These are phyloP conservation scores for Epistrophella euchroma DNA, from an alignment of 2,888 invertebrate species.

Conservation along the genomic window DNA sequence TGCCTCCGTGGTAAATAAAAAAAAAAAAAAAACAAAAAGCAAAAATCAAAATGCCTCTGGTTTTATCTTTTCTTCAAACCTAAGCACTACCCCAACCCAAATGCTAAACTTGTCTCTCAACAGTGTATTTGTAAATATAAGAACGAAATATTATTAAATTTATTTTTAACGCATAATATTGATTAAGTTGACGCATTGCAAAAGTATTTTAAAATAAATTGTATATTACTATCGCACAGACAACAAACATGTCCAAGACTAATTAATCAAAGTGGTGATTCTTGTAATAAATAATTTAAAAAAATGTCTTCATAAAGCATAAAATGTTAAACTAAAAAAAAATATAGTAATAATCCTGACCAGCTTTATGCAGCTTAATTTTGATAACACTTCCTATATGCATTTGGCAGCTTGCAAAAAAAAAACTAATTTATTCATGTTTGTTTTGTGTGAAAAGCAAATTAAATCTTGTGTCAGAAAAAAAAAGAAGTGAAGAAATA, in stretches of 20 bases:
- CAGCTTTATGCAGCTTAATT: conserved; percentile 30
- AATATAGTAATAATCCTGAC: conserved; percentile 1
- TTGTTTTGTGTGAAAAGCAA: conserved; percentile 48
- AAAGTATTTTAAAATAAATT: conserved; percentile 57
- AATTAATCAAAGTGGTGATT: conserved; percentile 14
- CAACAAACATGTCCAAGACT: conserved; percentile 54
- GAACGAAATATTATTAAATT: conserved; percentile 17
- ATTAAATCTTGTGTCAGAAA: conserved; percentile 31
- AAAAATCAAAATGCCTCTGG: conserved; percentile 25
- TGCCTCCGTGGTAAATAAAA: conserved; percentile 51
- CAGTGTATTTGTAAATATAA: conserved; percentile 64
- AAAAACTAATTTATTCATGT: not conserved
- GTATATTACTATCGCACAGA: conserved; percentile 52
- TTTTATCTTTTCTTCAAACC: not conserved
- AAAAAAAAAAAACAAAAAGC: conserved; percentile 13
- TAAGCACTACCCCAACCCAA: conserved; percentile 28
- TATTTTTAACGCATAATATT: conserved; percentile 36
- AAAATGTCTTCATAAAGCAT: not conserved
- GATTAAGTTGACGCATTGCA: conserved; percentile 54
- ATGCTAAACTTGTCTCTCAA: conserved; percentile 44
- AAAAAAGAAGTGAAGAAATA: conserved; percentile 42
- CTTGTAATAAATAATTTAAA: not conserved
- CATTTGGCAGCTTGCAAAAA: conserved; percentile 37
- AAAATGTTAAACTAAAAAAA: not conserved
- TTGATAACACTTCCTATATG: conserved; percentile 4